Evolutionary conservation across 2,797 vertebrate genomes (phyloP).

Genomic region (Oceanodroma leucorhoa): DNA sequence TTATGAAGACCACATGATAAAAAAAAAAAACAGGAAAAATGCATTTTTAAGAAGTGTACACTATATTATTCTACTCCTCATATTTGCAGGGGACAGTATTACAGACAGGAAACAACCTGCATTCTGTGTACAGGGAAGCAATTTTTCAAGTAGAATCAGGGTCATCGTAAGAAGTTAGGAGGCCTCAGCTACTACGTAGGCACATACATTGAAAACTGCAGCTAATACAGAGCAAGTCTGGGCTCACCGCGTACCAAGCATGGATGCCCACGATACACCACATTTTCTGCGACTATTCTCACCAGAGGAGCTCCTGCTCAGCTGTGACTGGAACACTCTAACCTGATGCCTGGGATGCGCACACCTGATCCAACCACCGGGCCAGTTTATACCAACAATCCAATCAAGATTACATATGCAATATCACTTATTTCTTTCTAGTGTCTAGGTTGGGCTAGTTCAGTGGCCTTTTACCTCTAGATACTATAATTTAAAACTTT

Average conservation of each 20-base stretch:
- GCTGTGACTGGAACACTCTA: background rate
- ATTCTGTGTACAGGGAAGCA: background rate
- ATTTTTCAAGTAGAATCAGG: background rate
- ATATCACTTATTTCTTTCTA: background rate
- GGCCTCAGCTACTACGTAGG: background rate
- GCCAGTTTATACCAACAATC: background rate
- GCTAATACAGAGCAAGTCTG: background rate
- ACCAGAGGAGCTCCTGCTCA: background rate
- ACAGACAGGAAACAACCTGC: background rate
- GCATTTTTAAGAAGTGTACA: background rate
- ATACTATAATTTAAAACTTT: background rate
- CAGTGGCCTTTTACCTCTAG: background rate
- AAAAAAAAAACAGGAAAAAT: background rate
- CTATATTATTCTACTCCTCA: background rate
- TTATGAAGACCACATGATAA: background rate
- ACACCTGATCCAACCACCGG: background rate
- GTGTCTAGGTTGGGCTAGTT: background rate
- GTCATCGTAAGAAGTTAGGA: background rate
- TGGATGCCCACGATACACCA: fast-evolving
- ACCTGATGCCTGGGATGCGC: fast-evolving
- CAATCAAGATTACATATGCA: background rate
- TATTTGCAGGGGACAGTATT: background rate
- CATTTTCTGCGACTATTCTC: background rate
- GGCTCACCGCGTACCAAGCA: fast-evolving
- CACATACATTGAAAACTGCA: background rate